Percentiles rank a stretch among this genome's conserved stretches.
Evolutionary conservation across 1,140 invertebrate species (phyloP).

Genomic region (Choristoneura fumiferana): DNA sequence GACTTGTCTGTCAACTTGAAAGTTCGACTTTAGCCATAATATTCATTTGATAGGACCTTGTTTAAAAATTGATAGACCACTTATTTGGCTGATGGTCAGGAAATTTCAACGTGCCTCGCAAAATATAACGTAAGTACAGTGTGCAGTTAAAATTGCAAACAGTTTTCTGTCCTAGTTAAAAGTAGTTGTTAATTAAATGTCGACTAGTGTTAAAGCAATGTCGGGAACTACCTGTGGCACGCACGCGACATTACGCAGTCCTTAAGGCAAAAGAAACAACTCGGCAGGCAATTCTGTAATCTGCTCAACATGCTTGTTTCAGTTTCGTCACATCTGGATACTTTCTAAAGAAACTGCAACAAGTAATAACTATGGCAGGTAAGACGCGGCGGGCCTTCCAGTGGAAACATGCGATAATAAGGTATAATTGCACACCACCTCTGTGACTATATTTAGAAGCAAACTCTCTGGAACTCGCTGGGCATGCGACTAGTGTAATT

Average conservation of each 20-base stretch:
- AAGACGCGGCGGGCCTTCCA: constrained; percentile 62
- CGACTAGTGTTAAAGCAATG: constrained; percentile 25
- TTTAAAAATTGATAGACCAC: too few relatives aligned
- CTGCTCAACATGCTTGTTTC: constrained; percentile 51
- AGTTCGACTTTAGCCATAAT: too few relatives aligned
- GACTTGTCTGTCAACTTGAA: too few relatives aligned
- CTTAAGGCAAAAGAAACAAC: constrained; percentile 51
- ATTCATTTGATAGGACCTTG: too few relatives aligned
- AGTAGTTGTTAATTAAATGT: constrained; percentile 27
- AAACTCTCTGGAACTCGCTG: constrained; percentile 67
- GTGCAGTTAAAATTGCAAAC: constrained; percentile 27
- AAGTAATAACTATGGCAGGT: constrained; percentile 53
- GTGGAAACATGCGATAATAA: constrained; percentile 76
- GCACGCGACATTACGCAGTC: constrained; percentile 62
- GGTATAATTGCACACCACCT: constrained; percentile 72
- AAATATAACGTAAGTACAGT: background rate
- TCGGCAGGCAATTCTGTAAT: constrained; percentile 50
- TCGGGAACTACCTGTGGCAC: constrained; percentile 48
- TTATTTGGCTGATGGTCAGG: too few relatives aligned
- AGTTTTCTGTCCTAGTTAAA: constrained; percentile 45
- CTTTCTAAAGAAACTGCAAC: constrained; percentile 74
- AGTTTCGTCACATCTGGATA: constrained; percentile 70
- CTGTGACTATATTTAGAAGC: constrained; percentile 75
- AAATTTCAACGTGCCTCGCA: constrained; percentile 12
- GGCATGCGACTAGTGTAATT: constrained; percentile 73